These are phyloP conservation scores for Heterohyrax brucei DNA, from an alignment of 2,797 vertebrate genomes.

Conservation along the genomic window DNA sequence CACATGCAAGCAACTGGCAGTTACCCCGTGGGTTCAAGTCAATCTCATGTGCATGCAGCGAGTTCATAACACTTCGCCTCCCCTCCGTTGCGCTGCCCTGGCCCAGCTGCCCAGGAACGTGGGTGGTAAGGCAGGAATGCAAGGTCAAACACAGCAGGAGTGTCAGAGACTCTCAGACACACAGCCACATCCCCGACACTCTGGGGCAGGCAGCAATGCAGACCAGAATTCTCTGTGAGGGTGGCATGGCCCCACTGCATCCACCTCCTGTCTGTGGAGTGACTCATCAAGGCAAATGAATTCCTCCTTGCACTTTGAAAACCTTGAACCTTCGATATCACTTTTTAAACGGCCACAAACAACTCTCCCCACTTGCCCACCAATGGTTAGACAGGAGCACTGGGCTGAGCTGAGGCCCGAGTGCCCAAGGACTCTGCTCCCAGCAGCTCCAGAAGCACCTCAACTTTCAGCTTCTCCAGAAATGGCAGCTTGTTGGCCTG, in stretches of 20 bases:
- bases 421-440: background rate
- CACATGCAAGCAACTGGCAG: background rate
- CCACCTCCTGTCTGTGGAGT: background rate
- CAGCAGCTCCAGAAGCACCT: background rate
- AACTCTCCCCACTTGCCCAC: background rate
- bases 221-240: constrained; percentile 20
- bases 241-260: background rate
- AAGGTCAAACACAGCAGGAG: background rate
- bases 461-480: background rate
- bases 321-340: background rate
- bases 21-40: background rate
- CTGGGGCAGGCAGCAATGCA: background rate
- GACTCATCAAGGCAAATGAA: constrained; percentile 24
- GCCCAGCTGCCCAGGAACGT: background rate
- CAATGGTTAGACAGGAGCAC: background rate
- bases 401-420: background rate
- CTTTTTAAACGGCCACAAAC: constrained; percentile 52
- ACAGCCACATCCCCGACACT: background rate
- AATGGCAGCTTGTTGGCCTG: background rate
- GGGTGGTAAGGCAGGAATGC: background rate
- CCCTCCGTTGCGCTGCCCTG: too few species aligned
- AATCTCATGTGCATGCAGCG: background rate
- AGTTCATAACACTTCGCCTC: background rate
- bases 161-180: background rate
- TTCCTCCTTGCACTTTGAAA: constrained; percentile 14